phyloP scores from a whole-genome alignment of 2,113 vertebrate species.

The Calidris pygmaea region DNA sequence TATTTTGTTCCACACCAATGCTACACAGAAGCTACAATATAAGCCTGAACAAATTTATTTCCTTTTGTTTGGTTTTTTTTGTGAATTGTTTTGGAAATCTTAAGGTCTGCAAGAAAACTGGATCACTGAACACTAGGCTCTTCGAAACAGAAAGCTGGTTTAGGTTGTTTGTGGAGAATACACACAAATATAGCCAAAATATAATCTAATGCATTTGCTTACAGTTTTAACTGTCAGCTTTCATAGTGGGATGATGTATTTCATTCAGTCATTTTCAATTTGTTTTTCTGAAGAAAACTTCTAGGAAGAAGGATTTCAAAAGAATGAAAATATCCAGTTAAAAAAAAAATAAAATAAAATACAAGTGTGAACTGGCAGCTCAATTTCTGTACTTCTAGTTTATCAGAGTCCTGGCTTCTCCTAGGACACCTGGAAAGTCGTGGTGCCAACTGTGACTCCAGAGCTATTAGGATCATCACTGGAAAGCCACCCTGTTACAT shows the following conservation, averaged over 20 bases:
- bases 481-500: neutral
- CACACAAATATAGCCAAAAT: neutral
- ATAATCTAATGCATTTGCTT: neutral
- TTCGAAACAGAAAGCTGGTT: neutral
- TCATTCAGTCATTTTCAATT: neutral
- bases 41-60: neutral
- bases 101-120: neutral
- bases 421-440: neutral
- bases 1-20: neutral
- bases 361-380: neutral
- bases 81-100: neutral
- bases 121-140: neutral
- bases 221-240: neutral
- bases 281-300: neutral
- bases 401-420: neutral
- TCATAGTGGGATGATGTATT: neutral
- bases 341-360: neutral
- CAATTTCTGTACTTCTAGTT: neutral
- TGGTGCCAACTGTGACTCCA: neutral
- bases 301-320: neutral
- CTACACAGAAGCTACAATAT: neutral
- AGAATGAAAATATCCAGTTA: neutral
- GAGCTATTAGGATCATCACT: neutral
- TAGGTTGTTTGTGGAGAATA: neutral
- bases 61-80: neutral